phyloP scores from a whole-genome alignment of 2,888 invertebrate species.

The Mesochorus sp. region DNA sequence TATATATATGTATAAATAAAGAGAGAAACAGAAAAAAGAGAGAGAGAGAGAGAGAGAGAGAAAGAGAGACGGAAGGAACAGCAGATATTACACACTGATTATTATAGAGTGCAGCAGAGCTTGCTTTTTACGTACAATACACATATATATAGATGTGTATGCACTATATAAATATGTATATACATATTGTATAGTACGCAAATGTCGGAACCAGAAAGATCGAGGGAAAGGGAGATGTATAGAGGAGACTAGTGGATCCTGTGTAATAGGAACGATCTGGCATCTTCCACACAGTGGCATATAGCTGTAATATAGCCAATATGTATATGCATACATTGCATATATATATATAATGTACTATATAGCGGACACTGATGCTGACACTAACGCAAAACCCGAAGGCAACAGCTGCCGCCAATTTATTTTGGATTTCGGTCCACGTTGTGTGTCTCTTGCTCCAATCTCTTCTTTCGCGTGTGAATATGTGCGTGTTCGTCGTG shows the following conservation, averaged over 20 bases:
- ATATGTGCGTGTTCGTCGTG: neutral
- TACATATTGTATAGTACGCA: slow-evolving; percentile 6
- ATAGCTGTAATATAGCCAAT: neutral
- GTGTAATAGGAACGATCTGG: slow-evolving; percentile 63
- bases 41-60: neutral
- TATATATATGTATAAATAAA: neutral
- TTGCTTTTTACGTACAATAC: slow-evolving; percentile 8
- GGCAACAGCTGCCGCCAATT: slow-evolving; percentile 80
- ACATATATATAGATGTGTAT: neutral
- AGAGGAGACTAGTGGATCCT: slow-evolving; percentile 36
- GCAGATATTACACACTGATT: slow-evolving; percentile 51
- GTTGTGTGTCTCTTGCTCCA: slow-evolving; percentile 11
- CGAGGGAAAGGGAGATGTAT: slow-evolving; percentile 26
- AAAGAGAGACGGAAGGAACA: neutral
- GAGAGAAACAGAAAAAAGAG: neutral
- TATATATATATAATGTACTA: neutral
- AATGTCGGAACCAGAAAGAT: slow-evolving; percentile 50
- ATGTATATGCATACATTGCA: neutral
- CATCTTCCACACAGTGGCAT: slow-evolving; percentile 56
- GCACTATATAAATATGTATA: neutral
- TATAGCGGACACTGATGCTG: slow-evolving; percentile 70
- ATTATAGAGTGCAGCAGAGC: slow-evolving; percentile 52
- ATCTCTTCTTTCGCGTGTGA: neutral
- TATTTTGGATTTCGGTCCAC: slow-evolving; percentile 77
- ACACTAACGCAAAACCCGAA: slow-evolving; percentile 73